Percentiles rank a stretch among this genome's conserved stretches.
Evolutionary conservation across 2,888 invertebrate genomes (phyloP).

Genomic region (Nomada fabriciana): DNA sequence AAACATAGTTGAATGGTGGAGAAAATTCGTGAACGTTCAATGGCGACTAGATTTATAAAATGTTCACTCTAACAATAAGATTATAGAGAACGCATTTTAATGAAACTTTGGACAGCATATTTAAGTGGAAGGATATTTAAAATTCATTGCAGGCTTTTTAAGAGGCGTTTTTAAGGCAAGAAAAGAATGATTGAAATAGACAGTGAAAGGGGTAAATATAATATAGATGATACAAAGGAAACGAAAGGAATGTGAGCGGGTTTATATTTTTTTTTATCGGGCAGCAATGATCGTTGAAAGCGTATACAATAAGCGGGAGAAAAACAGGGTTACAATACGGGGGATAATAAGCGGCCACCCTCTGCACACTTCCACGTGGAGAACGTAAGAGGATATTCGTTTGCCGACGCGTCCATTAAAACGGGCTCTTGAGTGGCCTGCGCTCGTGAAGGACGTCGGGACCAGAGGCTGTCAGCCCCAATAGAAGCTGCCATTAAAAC

Average conservation of each 20-base stretch:
- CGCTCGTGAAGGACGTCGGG: constrained; percentile 53
- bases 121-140: too few species aligned
- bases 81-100: too few species aligned
- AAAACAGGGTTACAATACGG: constrained; percentile 41
- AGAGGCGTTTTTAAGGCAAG: background rate
- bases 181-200: background rate
- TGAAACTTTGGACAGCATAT: too few species aligned
- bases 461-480: constrained; percentile 61
- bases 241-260: background rate
- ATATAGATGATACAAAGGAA: background rate
- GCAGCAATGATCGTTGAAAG: background rate
- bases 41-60: too few species aligned
- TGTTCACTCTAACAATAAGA: too few species aligned
- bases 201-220: background rate
- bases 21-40: too few species aligned
- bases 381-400: constrained; percentile 67
- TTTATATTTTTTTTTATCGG: background rate
- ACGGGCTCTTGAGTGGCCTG: constrained; percentile 65
- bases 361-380: constrained; percentile 37
- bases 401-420: constrained; percentile 67
- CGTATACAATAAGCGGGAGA: background rate
- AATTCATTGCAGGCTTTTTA: too few species aligned
- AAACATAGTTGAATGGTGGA: too few species aligned
- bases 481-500: constrained; percentile 62
- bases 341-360: constrained; percentile 47